Evolutionary conservation across 2,888 invertebrate species (phyloP), one percentile per base, ranked within the genome.

Genomic region (Aporophyla nigra): DNA sequence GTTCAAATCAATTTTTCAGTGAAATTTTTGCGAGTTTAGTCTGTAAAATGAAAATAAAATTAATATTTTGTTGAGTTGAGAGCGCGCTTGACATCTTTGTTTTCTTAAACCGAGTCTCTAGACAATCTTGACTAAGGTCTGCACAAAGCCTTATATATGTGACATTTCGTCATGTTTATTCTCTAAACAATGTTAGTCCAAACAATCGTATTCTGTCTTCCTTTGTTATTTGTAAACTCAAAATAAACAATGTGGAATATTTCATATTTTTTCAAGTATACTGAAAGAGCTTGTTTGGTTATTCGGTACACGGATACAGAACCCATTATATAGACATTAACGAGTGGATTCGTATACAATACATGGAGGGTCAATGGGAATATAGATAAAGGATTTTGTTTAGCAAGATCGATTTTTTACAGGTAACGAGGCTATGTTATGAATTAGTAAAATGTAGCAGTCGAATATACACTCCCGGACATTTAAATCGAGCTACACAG

Each of bases 331-430:
- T 62, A 69, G 56, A 71, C 61, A 76, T 85, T 82, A 85, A 85
- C 63, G 63, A 82, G 61, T 71, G 58, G 40, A 49, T 73, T 71
- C 46, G 54, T 66, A 71, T 53, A 83, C 67, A 82, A 82, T 78
- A 77, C 63, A 82, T 63, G 68, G 49, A 82, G 71, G 86, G 73
- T 78, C 72, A 85, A 76, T 73, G 46, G 46, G 19, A 73, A 83
- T 51, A 70, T 33, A 66, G 46, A 63, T 82, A 61, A 51, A 16
- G 49, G 56, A 12, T 70, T 71, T 82, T 85, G 27, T 72, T 66
- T 63, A 43, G 62, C 21, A 49, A 16, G 49, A 58, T 65, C 27
- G 12, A 59, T 54, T 71, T 68, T 19, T 59, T 49, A 33, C 2
- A 71, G n/a, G 14, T 46, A 40, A 33, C 0, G 16, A 51, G 54